Evolutionary conservation across 2,797 vertebrate species (phyloP).

Genomic region (Cephalopachus bancanus): DNA sequence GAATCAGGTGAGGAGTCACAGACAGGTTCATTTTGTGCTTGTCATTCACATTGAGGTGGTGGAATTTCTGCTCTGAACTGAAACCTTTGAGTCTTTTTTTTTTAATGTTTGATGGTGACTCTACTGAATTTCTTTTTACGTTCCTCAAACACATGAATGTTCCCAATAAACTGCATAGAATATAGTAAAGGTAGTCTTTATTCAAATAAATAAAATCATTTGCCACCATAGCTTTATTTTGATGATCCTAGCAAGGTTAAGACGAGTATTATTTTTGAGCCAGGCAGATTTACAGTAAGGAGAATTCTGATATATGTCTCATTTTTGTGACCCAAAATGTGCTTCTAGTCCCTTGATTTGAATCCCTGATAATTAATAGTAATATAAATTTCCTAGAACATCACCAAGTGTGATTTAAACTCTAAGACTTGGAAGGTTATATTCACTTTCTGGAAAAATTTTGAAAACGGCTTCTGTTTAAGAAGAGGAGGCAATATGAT

Average conservation of each 20-base stretch:
- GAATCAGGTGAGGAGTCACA: not conserved
- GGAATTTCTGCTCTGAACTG: constrained; percentile 20
- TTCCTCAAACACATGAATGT: not conserved
- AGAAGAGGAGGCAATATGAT: constrained; percentile 9
- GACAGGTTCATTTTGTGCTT: not conserved
- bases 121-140: constrained; percentile 31
- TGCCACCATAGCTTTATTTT: not conserved
- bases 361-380: constrained; percentile 61
- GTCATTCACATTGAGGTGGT: not conserved
- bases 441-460: constrained; percentile 59
- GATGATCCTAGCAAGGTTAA: constrained; percentile 33
- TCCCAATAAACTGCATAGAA: not conserved
- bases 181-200: not conserved
- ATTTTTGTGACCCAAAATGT: constrained; percentile 39
- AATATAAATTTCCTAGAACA: constrained; percentile 53
- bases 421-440: constrained; percentile 56
- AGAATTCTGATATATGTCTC: constrained; percentile 16
- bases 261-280: not conserved
- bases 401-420: constrained; percentile 34
- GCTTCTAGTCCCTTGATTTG: constrained; percentile 56
- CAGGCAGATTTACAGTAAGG: not conserved
- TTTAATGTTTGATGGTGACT: constrained; percentile 20
- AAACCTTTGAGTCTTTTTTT: constrained; percentile 44
- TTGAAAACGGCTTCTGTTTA: not conserved
- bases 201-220: constrained; percentile 14